Evolutionary conservation across 2,888 invertebrate genomes (phyloP).

Genomic region (Maniola hyperantus): DNA sequence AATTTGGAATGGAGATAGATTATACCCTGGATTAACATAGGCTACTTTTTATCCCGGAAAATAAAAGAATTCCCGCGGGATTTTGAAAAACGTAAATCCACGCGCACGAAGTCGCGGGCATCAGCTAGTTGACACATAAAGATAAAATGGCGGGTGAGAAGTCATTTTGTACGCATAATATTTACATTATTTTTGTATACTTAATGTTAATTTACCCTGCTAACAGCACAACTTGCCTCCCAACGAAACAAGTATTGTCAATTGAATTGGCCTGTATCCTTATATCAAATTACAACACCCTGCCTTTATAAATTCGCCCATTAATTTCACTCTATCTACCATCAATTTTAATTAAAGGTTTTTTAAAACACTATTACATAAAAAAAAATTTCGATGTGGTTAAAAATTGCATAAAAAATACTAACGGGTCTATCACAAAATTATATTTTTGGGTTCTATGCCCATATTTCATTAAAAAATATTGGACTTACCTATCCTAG

Average conservation of each 20-base stretch:
- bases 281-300: constrained; percentile 36
- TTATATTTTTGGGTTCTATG: not conserved
- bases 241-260: constrained; percentile 45
- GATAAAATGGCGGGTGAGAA: too few species aligned
- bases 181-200: constrained; percentile 31
- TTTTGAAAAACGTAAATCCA: too few species aligned
- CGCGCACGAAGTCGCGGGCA: too few species aligned
- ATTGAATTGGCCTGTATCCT: constrained; percentile 37
- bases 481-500: too few species aligned
- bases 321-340: not conserved
- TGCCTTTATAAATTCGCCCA: constrained; percentile 42
- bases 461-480: not conserved
- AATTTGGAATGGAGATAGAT: too few species aligned
- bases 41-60: too few species aligned
- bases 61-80: too few species aligned
- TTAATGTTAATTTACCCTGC: constrained; percentile 47
- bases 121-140: too few species aligned
- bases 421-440: not conserved
- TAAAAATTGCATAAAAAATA: not conserved
- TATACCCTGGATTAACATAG: too few species aligned
- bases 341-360: not conserved
- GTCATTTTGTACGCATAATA: too few species aligned
- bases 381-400: not conserved
- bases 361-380: not conserved
- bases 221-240: constrained; percentile 44